These are phyloP conservation scores for Thermophis baileyi DNA, from an alignment of 2,113 vertebrate genomes.

Conservation along the genomic window DNA sequence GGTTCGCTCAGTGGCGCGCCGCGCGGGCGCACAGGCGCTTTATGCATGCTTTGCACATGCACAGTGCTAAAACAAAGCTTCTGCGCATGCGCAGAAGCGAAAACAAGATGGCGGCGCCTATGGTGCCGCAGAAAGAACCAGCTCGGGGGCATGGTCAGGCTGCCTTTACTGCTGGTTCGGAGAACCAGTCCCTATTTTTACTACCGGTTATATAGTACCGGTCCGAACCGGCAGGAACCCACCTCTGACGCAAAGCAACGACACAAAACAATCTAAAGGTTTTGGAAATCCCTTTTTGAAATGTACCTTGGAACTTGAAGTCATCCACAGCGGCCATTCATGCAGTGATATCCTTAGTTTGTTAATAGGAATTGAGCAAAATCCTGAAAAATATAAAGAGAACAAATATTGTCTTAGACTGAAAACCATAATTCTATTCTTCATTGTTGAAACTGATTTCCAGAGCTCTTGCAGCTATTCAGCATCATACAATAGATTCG, in stretches of 20 bases:
- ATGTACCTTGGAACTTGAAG: constrained; percentile 78
- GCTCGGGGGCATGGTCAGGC: too few relatives aligned
- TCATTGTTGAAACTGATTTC: background rate
- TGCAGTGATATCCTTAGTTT: background rate
- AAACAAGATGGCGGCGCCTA: too few relatives aligned
- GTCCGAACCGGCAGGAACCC: too few relatives aligned
- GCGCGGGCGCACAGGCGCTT: too few relatives aligned
- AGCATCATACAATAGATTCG: background rate
- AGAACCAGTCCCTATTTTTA: too few relatives aligned
- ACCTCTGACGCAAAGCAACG: background rate
- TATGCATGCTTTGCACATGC: too few relatives aligned
- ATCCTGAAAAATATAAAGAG: background rate
- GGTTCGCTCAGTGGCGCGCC: too few relatives aligned
- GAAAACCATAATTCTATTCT: background rate
- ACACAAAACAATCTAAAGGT: background rate
- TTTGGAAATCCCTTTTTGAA: background rate
- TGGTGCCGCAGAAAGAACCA: too few relatives aligned
- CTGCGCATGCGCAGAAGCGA: too few relatives aligned
- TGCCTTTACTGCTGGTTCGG: too few relatives aligned
- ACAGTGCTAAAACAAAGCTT: too few relatives aligned
- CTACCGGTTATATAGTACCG: too few relatives aligned
- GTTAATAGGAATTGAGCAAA: background rate
- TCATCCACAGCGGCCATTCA: constrained; percentile 76
- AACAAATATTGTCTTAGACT: background rate
- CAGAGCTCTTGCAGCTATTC: background rate